Conservation (phyloP, 2,888 invertebrate genomes). For the Tetropium fuscum region DNA sequence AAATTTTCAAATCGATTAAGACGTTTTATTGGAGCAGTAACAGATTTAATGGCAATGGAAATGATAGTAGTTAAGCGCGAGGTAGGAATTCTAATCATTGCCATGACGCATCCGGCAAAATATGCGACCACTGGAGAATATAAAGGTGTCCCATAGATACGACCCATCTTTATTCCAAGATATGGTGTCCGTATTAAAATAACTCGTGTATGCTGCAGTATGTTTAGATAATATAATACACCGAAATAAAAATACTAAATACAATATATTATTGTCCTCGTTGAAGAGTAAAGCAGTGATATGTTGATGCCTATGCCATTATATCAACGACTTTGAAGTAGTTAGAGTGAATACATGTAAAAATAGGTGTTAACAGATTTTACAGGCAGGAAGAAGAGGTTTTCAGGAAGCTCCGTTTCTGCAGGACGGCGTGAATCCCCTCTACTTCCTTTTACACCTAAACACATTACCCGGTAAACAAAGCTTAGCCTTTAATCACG, state of each 20-base stretch:
- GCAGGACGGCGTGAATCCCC: conserved; percentile 30
- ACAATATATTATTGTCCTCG: too few relatives aligned
- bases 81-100: conserved; percentile 36
- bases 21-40: conserved; percentile 44
- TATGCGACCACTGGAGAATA: too few relatives aligned
- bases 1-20: conserved; percentile 46
- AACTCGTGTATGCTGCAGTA: too few relatives aligned
- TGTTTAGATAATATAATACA: too few relatives aligned
- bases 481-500: conserved; percentile 32
- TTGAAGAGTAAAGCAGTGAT: neutral
- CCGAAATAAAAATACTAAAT: too few relatives aligned
- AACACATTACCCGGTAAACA: conserved; percentile 34
- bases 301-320: conserved; percentile 33
- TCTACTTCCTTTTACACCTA: conserved; percentile 36
- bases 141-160: too few relatives aligned
- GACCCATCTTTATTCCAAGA: too few relatives aligned
- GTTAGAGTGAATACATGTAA: conserved; percentile 15
- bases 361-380: conserved; percentile 33
- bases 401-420: conserved; percentile 33
- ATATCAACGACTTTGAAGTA: conserved; percentile 30
- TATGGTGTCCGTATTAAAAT: too few relatives aligned
- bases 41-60: conserved; percentile 43
- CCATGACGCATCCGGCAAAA: conserved; percentile 5
- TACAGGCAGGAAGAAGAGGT: conserved; percentile 36
- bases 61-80: conserved; percentile 36